Conservation (phyloP, 2,888 invertebrate genomes). For the Erebia ligea region DNA sequence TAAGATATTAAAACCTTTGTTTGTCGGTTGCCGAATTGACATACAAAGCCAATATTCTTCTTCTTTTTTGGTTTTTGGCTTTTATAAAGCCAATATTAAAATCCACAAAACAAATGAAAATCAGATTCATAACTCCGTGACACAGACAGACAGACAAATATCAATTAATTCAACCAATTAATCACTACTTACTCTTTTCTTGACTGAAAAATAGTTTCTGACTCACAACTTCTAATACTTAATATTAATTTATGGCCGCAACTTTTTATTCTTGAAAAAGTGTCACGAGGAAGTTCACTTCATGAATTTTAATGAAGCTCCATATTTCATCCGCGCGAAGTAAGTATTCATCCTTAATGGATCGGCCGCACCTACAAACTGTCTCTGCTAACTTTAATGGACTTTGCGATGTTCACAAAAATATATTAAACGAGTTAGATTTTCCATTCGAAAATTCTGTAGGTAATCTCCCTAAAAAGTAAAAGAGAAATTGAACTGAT, state of each 20-base stretch:
- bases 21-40: too few relatives aligned
- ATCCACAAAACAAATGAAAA: too few relatives aligned
- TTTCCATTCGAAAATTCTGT: not conserved
- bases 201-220: not conserved
- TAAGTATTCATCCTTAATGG: slow-evolving; percentile 24
- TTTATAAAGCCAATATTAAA: too few relatives aligned
- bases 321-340: slow-evolving; percentile 10
- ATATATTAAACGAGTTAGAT: not conserved
- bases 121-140: too few relatives aligned
- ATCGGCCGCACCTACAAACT: slow-evolving; percentile 22
- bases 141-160: too few relatives aligned
- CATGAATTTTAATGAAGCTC: slow-evolving; percentile 32
- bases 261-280: slow-evolving; percentile 7
- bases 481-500: too few relatives aligned
- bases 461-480: not conserved
- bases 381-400: slow-evolving; percentile 23
- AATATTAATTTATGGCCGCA: slow-evolving; percentile 16
- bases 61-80: too few relatives aligned
- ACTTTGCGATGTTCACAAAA: not conserved
- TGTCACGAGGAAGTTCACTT: slow-evolving; percentile 17
- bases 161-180: not conserved
- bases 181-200: not conserved
- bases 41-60: too few relatives aligned
- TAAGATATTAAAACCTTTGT: too few relatives aligned
- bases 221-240: not conserved